Conservation (phyloP, 2,888 invertebrate genomes). For the Drosophila rellima region DNA sequence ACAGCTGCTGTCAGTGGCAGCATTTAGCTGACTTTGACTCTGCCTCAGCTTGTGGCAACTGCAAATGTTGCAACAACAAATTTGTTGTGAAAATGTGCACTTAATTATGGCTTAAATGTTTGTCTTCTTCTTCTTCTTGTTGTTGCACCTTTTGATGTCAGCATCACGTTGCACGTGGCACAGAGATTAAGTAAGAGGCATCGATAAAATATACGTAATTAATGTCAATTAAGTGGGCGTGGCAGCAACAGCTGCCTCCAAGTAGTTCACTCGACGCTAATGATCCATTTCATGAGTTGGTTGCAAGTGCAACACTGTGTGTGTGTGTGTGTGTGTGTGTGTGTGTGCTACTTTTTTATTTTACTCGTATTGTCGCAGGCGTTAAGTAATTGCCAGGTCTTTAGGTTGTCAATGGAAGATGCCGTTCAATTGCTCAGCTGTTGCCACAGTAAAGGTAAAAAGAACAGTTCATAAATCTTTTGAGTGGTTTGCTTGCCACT, state of each 20-base stretch:
- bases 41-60: neutral
- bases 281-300: conserved; percentile 71
- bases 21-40: neutral
- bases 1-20: conserved; percentile 39
- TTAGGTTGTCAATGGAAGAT: conserved; percentile 48
- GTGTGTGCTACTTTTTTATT: conserved; percentile 42
- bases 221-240: conserved; percentile 60
- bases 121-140: conserved; percentile 13
- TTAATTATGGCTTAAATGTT: conserved; percentile 60
- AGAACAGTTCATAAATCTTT: conserved; percentile 22
- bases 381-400: conserved; percentile 59
- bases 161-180: conserved; percentile 17
- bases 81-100: conserved; percentile 48
- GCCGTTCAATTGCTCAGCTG: conserved; percentile 43
- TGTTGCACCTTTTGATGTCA: conserved; percentile 24
- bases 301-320: neutral
- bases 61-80: conserved; percentile 39
- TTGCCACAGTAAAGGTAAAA: conserved; percentile 4
- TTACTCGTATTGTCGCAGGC: conserved; percentile 19
- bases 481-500: neutral
- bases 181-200: conserved; percentile 56
- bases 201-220: conserved; percentile 57
- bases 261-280: conserved; percentile 51
- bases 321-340: conserved; percentile 6
- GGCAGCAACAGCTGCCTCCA: conserved; percentile 34